Conservation (phyloP, 92 coral and sea anemone genomes). For the Porites divaricata region DNA sequence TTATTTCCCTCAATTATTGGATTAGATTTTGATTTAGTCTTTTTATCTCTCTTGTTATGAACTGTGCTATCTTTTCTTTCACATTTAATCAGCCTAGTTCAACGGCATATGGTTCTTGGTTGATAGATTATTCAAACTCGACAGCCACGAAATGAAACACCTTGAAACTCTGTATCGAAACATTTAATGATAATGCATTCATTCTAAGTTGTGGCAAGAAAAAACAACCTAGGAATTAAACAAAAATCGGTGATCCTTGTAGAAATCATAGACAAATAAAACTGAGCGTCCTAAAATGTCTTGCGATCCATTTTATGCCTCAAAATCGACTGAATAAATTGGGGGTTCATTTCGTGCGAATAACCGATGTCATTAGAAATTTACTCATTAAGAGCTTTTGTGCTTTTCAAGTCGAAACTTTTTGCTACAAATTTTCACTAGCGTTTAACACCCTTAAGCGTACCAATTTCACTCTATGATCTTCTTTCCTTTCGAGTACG, state of each 20-base stretch:
- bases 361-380: slow-evolving; percentile 40
- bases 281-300: background rate
- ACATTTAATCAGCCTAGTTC: slow-evolving; percentile 34
- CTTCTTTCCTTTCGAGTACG: background rate
- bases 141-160: slow-evolving; percentile 49
- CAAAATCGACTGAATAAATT: background rate
- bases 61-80: slow-evolving; percentile 52
- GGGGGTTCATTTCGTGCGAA: background rate
- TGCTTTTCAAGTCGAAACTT: slow-evolving; percentile 56
- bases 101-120: slow-evolving; percentile 26
- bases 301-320: background rate
- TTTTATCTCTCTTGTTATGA: slow-evolving; percentile 52
- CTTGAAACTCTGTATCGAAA: slow-evolving; percentile 56
- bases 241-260: background rate
- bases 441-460: background rate
- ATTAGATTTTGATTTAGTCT: slow-evolving; percentile 57
- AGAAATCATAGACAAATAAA: background rate
- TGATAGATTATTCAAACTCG: slow-evolving; percentile 51
- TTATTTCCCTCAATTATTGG: slow-evolving; percentile 72
- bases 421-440: slow-evolving; percentile 30
- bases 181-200: slow-evolving; percentile 36
- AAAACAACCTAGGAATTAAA: background rate
- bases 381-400: slow-evolving; percentile 47
- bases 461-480: background rate
- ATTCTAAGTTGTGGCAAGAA: slow-evolving; percentile 34